Evolutionary conservation across 2,113 vertebrate genomes (phyloP).

Genomic region (Thinocorus orbignyianus): DNA sequence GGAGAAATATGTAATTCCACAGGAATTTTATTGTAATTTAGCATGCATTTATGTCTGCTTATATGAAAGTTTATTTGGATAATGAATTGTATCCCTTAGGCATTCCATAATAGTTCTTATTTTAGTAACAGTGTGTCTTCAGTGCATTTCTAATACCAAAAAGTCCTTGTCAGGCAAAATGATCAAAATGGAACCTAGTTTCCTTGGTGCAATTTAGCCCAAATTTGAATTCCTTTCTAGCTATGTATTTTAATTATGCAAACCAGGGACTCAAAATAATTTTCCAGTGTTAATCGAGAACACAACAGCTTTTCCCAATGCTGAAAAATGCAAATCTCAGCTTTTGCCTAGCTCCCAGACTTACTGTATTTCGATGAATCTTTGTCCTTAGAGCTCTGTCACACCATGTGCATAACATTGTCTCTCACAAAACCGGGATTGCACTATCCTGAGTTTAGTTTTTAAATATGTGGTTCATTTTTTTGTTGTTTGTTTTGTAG

Average conservation of each 20-base stretch:
- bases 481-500: too few relatives aligned
- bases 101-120: constrained; percentile 46
- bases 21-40: constrained; percentile 67
- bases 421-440: background rate
- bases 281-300: background rate
- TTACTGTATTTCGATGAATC: background rate
- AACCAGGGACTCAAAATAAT: background rate
- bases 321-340: background rate
- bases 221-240: constrained; percentile 46
- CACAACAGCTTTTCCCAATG: background rate
- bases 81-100: constrained; percentile 57
- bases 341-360: background rate
- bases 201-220: constrained; percentile 29
- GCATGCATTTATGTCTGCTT: constrained; percentile 33
- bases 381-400: background rate
- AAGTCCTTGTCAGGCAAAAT: constrained; percentile 32
- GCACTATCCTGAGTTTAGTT: background rate
- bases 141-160: constrained; percentile 20
- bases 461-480: background rate
- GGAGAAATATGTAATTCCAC: constrained; percentile 21
- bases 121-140: constrained; percentile 31
- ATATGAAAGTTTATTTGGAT: constrained; percentile 53
- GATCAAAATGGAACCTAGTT: constrained; percentile 12
- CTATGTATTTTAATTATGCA: constrained; percentile 33
- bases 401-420: rapidly evolving